Evolutionary conservation across 2,797 vertebrate genomes (phyloP).

Genomic region (Oreortyx pictus): DNA sequence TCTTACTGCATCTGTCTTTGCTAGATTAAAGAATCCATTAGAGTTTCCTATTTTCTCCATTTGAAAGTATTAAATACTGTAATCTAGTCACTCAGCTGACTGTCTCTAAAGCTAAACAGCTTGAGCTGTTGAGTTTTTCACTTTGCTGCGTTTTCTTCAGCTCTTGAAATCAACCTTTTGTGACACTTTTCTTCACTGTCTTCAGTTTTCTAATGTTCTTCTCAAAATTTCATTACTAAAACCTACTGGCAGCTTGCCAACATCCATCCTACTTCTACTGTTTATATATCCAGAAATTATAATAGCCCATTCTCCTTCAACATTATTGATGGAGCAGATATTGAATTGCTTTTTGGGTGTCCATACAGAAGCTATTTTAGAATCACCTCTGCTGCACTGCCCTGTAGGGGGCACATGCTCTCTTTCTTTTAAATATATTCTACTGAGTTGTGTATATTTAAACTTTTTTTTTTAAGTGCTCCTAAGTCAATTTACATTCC

Average conservation of each 20-base stretch:
- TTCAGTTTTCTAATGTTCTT: conserved; percentile 21
- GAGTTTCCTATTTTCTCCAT: not conserved
- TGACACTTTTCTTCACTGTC: conserved; percentile 6
- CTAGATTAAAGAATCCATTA: conserved; percentile 25
- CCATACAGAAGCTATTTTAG: not conserved
- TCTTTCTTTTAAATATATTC: not conserved
- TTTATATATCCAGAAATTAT: not conserved
- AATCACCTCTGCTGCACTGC: not conserved
- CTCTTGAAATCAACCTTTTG: conserved; percentile 31
- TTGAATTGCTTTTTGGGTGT: not conserved
- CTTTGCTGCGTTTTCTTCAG: conserved; percentile 7
- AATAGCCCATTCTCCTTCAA: not conserved
- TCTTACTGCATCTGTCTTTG: conserved; percentile 17
- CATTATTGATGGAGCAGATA: not conserved
- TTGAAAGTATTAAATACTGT: conserved; percentile 23
- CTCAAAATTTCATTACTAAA: conserved; percentile 28
- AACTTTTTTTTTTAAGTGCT: not conserved
- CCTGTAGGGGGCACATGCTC: accelerated
- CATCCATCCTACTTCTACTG: not conserved
- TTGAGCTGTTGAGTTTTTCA: conserved; percentile 21
- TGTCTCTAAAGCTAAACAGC: conserved; percentile 36
- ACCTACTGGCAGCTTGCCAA: not conserved
- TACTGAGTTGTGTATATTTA: not conserved
- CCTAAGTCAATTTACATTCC: not conserved
- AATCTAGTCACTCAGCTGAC: conserved; percentile 14